Evolutionary conservation across 2,888 invertebrate genomes (phyloP).

Genomic region (Gandaritis pyraliata): DNA sequence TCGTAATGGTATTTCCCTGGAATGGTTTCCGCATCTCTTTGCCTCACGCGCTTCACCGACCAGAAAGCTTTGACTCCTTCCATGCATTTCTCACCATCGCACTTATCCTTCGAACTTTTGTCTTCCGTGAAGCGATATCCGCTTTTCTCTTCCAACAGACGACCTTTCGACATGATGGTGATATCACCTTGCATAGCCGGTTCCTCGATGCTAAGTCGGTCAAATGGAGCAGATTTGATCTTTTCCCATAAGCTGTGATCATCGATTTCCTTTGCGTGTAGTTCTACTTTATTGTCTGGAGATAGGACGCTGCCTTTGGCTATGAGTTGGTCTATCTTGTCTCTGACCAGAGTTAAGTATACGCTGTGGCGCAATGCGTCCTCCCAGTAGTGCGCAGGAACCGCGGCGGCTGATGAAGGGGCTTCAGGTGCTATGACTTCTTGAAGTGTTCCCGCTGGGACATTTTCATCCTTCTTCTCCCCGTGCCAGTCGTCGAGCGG

Average conservation of each 20-base stretch:
- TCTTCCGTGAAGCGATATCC: constrained; percentile 85
- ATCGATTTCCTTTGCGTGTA: constrained; percentile 60
- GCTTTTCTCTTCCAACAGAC: constrained; percentile 80
- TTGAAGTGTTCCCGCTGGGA: constrained; percentile 57
- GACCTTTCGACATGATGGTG: constrained; percentile 86
- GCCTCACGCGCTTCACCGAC: constrained; percentile 88
- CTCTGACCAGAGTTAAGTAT: constrained; percentile 85
- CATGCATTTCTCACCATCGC: constrained; percentile 74
- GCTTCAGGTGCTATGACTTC: constrained; percentile 57
- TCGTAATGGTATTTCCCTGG: constrained; percentile 84
- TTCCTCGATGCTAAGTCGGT: constrained; percentile 66
- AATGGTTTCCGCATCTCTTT: constrained; percentile 80
- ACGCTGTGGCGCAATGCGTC: constrained; percentile 87
- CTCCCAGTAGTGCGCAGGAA: constrained; percentile 86
- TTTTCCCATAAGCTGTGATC: constrained; percentile 80
- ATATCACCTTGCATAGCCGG: constrained; percentile 86
- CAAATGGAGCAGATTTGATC: constrained; percentile 76
- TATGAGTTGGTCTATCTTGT: constrained; percentile 81
- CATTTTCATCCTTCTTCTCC: constrained; percentile 50
- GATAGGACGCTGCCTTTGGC: constrained; percentile 63
- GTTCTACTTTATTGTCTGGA: constrained; percentile 56
- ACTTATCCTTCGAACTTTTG: constrained; percentile 61
- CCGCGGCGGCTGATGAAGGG: constrained; percentile 50
- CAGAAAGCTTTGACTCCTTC: constrained; percentile 86
- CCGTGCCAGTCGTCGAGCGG: constrained; percentile 69